A percentile compares a stretch with the other conserved stretches of the same genome.
phyloP scores from a whole-genome alignment of 1,140 invertebrate species.

The Drosophila virilis region DNA sequence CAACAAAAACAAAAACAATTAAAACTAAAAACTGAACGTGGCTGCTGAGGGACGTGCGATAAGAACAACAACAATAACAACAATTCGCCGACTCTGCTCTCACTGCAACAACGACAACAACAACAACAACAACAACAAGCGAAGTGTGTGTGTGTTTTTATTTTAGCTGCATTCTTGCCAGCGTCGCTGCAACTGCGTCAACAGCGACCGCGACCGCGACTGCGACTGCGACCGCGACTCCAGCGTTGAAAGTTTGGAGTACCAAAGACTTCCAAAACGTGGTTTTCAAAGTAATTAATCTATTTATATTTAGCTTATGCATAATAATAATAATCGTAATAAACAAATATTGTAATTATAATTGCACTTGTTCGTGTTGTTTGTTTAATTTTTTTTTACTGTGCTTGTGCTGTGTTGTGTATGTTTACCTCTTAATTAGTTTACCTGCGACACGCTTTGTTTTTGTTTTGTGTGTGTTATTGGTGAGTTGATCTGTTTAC shows the following conservation, averaged over 20 bases:
- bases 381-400: constrained; percentile 59
- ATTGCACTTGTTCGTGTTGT: constrained; percentile 53
- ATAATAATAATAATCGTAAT: constrained; percentile 25
- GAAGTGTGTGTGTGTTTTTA: constrained; percentile 60
- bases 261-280: constrained; percentile 33
- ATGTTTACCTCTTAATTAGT: constrained; percentile 73
- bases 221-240: constrained; percentile 13
- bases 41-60: constrained; percentile 61
- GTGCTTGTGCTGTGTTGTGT: constrained; percentile 37
- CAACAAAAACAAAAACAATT: constrained; percentile 15
- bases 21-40: constrained; percentile 48
- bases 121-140: constrained; percentile 35
- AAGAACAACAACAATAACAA: constrained; percentile 53
- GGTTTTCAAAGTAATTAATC: constrained; percentile 46
- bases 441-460: constrained; percentile 53
- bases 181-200: constrained; percentile 21
- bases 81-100: constrained; percentile 29
- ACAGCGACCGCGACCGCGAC: constrained; percentile 21
- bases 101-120: constrained; percentile 15
- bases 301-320: constrained; percentile 21
- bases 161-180: constrained; percentile 51
- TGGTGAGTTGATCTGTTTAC: constrained; percentile 47
- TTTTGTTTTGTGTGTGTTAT: constrained; percentile 31
- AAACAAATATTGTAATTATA: constrained; percentile 25
- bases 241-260: constrained; percentile 40